phyloP scores from a whole-genome alignment of 2,113 vertebrate genomes.

The Hyperoodon ampullatus region DNA sequence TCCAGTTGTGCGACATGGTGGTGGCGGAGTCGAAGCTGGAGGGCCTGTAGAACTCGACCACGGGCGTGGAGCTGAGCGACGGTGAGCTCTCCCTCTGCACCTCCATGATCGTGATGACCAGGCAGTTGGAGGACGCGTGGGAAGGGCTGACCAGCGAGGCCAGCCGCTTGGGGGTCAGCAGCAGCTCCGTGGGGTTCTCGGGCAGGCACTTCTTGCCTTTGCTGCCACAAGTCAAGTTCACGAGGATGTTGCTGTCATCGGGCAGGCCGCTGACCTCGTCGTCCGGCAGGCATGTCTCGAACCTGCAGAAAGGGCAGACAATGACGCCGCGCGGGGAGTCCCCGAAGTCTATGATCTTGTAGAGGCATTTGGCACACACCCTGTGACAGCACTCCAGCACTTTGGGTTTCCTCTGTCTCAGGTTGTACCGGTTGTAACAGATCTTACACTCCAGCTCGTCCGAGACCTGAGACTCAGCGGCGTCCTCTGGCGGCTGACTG shows the following conservation, averaged over 20 bases:
- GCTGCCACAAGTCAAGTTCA: conserved; percentile 88
- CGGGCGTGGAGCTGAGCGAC: conserved; percentile 82
- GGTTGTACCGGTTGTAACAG: conserved; percentile 94
- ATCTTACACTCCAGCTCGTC: conserved; percentile 98
- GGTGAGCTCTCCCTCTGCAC: conserved; percentile 87
- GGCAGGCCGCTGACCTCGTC: conserved; percentile 91
- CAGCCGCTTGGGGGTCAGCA: conserved; percentile 91
- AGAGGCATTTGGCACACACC: conserved; percentile 95
- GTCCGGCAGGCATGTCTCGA: conserved; percentile 89
- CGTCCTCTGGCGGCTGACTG: conserved; percentile 84
- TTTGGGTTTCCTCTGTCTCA: conserved; percentile 92
- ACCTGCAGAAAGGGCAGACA: conserved; percentile 96
- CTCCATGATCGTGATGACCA: conserved; percentile 97
- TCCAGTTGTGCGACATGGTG: conserved; percentile 91
- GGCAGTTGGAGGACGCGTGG: conserved; percentile 90
- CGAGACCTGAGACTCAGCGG: conserved; percentile 79
- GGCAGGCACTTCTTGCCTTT: conserved; percentile 89
- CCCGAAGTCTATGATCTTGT: conserved; percentile 93
- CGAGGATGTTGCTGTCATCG: conserved; percentile 93
- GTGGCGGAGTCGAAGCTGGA: conserved; percentile 93
- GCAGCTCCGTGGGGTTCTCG: conserved; percentile 89
- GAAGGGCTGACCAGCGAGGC: conserved; percentile 90
- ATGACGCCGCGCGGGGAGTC: conserved; percentile 91
- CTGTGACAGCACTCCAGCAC: conserved; percentile 94
- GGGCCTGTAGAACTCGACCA: conserved; percentile 88